phyloP scores from a whole-genome alignment of 1,140 invertebrate species.

The Conus ventricosus region DNA sequence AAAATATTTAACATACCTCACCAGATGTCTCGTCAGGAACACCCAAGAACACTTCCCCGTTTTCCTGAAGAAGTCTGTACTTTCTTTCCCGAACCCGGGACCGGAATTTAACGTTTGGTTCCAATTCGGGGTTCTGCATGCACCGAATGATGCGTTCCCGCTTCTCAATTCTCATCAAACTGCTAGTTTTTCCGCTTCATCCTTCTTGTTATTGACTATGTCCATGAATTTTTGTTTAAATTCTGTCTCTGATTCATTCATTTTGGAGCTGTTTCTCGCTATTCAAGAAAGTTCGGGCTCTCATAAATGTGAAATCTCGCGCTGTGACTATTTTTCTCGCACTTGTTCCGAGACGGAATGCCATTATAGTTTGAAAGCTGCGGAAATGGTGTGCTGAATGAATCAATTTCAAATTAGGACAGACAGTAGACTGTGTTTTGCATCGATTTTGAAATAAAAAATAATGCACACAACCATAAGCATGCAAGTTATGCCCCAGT shows the following conservation, averaged over 20 bases:
- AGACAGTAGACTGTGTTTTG: neutral
- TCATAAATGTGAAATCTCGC: neutral
- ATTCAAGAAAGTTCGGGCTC: neutral
- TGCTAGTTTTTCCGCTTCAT: constrained; percentile 27
- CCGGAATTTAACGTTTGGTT: constrained; percentile 44
- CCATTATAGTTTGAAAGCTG: too few relatives aligned
- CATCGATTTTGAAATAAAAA: too few relatives aligned
- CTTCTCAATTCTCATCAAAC: constrained; percentile 25
- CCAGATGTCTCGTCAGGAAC: constrained; percentile 9
- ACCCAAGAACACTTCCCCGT: constrained; percentile 25
- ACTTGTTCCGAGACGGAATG: neutral
- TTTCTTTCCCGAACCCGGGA: constrained; percentile 45
- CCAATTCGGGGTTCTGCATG: constrained; percentile 35
- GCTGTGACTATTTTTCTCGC: neutral
- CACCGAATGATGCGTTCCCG: constrained; percentile 33
- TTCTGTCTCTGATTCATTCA: constrained; percentile 22
- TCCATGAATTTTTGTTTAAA: constrained; percentile 29
- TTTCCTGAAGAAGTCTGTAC: constrained; percentile 42
- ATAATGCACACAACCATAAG: too few relatives aligned
- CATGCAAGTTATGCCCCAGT: too few relatives aligned
- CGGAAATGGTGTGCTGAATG: neutral
- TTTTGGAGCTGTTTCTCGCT: neutral
- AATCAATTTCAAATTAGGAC: neutral
- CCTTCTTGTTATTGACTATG: neutral
- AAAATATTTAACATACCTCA: neutral